Conservation (phyloP, 2,113 vertebrate species). For the Myiagra hebetior region DNA sequence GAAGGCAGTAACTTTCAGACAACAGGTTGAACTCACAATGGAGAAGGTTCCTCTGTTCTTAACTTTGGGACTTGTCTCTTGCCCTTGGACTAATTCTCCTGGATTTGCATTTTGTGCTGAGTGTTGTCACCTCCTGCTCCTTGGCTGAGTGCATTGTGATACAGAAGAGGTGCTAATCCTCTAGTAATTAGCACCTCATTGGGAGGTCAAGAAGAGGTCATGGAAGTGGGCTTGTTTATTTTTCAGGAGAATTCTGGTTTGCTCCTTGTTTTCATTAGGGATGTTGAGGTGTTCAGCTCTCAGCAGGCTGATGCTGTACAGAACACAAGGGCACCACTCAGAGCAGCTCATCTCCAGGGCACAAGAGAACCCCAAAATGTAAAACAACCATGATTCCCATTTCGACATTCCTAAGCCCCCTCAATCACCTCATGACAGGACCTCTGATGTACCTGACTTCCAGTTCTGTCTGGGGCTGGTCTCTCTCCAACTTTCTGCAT, state of each 20-base stretch:
- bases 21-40: background rate
- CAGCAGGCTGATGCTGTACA: background rate
- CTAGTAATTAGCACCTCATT: constrained; percentile 73
- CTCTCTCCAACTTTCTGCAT: background rate
- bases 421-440: background rate
- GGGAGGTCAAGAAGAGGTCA: constrained; percentile 59
- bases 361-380: background rate
- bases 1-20: background rate
- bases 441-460: background rate
- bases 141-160: constrained; percentile 33
- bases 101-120: background rate
- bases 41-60: background rate
- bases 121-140: constrained; percentile 41
- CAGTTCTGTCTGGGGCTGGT: background rate
- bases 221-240: constrained; percentile 44
- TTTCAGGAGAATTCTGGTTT: constrained; percentile 43
- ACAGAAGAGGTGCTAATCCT: constrained; percentile 73
- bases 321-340: background rate
- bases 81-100: constrained; percentile 16
- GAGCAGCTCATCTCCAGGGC: background rate
- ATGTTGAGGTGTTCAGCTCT: constrained; percentile 9
- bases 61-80: background rate
- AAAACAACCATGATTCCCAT: background rate
- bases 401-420: background rate
- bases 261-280: constrained; percentile 65